Base-by-base conservation (phyloP, 2,888 invertebrate genomes). In the Eurois occulta region DNA sequence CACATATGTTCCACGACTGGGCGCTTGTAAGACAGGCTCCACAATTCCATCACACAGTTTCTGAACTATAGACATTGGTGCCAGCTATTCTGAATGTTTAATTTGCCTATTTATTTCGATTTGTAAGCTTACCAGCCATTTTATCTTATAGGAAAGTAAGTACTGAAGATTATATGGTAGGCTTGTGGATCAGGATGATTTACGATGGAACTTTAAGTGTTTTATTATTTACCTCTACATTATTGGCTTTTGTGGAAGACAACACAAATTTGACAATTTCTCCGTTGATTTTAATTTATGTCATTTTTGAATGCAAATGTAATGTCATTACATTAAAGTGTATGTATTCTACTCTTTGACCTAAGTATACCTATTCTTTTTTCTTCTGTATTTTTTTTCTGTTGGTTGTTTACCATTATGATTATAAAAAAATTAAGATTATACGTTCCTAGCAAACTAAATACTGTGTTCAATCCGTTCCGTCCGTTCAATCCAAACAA, bases 1-100 rank as follows among this genome's bases (percentile, higher is more conserved):
- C 43, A 43, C 43, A 43, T 48, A 69, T 35, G 74, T 5, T 13
- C n/a, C 65, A 38, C 52, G 10, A 48, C 5, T 76, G 6, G 24
- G 21, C 28, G 89, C 80, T 69, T 89, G 90, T 35, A 91, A 55
- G 43, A 43, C 43, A 16, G 43, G 43, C 16, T 43, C 43, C 43
- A 43, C 43, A 43, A 94, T 92, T 80, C 94, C 93, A 80, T 92
- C 85, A 77, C 93, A 94, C 73, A 95, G 91, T 87, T 90, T 91
- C 88, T 92, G 91, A 75, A 94, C 93, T 89, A 94, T 85, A 84
- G 94, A 92, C 94, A 94, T 95, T 91, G 83, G 77, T 58, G 46
- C 58, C 68, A 69, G 72, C 21, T 81, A 41, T 77, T 73, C 21
- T 35, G 35, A 62, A 38, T 58, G 11, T 55, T 73, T 58, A 21